Base-by-base conservation (phyloP, 2,888 invertebrate genomes). In the Petrophora chlorosata region DNA sequence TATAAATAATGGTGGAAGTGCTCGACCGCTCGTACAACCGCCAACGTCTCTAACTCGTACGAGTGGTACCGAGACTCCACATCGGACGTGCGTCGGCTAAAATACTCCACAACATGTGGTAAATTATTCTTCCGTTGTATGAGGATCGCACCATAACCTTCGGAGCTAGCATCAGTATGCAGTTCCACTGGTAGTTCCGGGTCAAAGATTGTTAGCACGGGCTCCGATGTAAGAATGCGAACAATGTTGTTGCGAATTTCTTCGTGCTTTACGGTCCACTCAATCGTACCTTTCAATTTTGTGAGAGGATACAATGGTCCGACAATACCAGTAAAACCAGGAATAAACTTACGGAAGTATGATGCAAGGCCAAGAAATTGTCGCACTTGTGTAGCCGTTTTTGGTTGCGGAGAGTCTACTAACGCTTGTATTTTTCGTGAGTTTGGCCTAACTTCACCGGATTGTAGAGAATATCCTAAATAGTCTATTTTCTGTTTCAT, bases 221-320 rank as follows among this genome's bases (percentile, higher is more conserved):
- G 65, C 5, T 48, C 46, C 0, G 53, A 46, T 0, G 64, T 61
- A 0, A 63, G 45, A 8, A 48, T 41, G 0, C 16, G 3, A 2
- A 63, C 30, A 3, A 64, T 59, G 0, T 33, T 36, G 2, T 50
- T 50, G 2, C 35, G 56, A 1, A 63, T 53, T 0, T 48, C 17
- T 8, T 56, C 52, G 29, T 65, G 56, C 2, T 45, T 15, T 0
- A 38, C 5, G 1, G 33, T 49, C 65, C 65, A 70, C 0, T 15
- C 49, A 1, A 65, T 57, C 0, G 28, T 29, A 0, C 62, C 65
- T 22, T 65, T 66, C 0, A 44, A 15, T 32, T 59, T 61, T 0
- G 68, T 69, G 0, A 70, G 10, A 0, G 59, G 53, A 39, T 70
- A 70, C 5, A 67, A 41, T 0, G 67, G 66, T 0, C 50, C 51